phyloP scores from a whole-genome alignment of 1,140 invertebrate species.

The Zaprionus ghesquierei region DNA sequence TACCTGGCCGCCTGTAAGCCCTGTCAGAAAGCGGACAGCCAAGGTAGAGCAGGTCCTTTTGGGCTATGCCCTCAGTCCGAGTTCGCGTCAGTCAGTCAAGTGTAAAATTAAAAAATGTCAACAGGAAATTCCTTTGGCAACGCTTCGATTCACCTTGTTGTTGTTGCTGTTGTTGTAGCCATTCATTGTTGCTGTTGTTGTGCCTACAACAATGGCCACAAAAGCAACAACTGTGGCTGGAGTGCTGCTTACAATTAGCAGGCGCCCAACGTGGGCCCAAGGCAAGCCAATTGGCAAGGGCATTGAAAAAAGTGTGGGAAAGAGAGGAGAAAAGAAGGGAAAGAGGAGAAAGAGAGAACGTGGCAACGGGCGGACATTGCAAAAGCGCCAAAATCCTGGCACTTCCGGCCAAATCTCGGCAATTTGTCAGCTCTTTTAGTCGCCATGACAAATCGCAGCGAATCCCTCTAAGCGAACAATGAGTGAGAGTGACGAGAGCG shows the following conservation, averaged over 20 bases:
- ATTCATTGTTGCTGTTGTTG: conserved; percentile 6
- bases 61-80: conserved; percentile 1
- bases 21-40: neutral
- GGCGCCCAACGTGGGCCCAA: conserved; percentile 2
- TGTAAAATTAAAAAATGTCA: conserved; percentile 80
- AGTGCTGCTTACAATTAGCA: conserved; percentile 52
- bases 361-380: neutral
- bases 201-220: conserved; percentile 12
- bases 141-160: conserved; percentile 62
- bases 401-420: conserved; percentile 53
- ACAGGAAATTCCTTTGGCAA: conserved; percentile 77
- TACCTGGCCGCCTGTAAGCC: conserved; percentile 67
- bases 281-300: no score
- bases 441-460: conserved; percentile 51
- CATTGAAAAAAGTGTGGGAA: neutral
- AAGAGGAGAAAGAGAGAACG: neutral
- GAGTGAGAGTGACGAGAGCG: neutral
- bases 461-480: no score
- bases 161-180: conserved; percentile 41
- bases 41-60: neutral
- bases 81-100: conserved; percentile 64
- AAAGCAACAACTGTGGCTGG: neutral
- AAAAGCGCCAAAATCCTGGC: conserved; percentile 8
- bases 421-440: conserved; percentile 59
- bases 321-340: conserved; percentile 1